Base-by-base conservation (phyloP, 2,113 vertebrate genomes). In the Pimephales promelas region DNA sequence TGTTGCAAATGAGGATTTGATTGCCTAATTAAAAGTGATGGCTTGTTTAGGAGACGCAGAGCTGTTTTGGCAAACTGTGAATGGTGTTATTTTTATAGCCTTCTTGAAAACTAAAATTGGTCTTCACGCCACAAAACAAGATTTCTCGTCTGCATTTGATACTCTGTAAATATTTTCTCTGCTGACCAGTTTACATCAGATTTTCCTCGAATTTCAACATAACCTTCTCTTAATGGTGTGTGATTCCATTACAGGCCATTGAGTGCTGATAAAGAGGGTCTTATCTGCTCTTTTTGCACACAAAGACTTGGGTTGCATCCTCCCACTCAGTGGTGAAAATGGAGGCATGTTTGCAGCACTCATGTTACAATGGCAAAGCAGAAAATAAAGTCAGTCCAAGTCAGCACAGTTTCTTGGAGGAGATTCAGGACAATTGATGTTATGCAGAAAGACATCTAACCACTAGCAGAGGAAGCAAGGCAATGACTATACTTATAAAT, bases 331-430 rank as follows among this genome's bases (percentile, higher is more conserved):
- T 71, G 79, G 76, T 78, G 81, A 74, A 90, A 91, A 88, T 83
- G 75, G 87, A 84, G 61, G 56, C 66, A 54, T 84, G 82, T 88
- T 59, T 64, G 26, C 20, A 43, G n/a, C 2, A 24, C 77, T 86
- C 81, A 78, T 80, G 73, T 90, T 90, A 77, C 83, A 87, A 81
- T 88, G 43, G 74, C 52, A 90, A 90, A 88, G 89, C 31, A 40
- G 61, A 87, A 87, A 86, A 81, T 43, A 84, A 45, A 88, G 74
- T 70, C 56, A 82, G 84, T 88, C 84, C 84, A 85, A 84, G 70
- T 89, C 86, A 88, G 76, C 34, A 54, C 40, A 43, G 74, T 47
- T 68, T 74, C 86, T 86, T 24, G 31, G 43, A n/a, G 57, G 45
- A 70, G 66, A 81, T 71, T 13, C 31, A 54, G 74, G 18, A 36